Conservation (phyloP, 1,140 invertebrate genomes). For the Sinella curviseta region DNA sequence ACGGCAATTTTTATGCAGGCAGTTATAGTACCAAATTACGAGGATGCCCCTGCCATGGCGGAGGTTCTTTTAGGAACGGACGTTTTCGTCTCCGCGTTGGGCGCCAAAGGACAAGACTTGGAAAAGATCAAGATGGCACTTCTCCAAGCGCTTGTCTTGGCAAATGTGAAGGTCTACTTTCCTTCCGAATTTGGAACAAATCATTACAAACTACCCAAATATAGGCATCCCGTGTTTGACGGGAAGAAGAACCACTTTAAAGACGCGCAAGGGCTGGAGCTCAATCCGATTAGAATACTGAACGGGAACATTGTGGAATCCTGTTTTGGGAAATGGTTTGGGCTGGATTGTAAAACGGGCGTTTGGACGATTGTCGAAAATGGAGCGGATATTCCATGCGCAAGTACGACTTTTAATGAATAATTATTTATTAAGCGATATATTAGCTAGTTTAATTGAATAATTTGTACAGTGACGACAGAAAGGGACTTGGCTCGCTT, state of each 20-base stretch:
- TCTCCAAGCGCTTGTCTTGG: neutral
- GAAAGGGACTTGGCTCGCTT: slow-evolving; percentile 2
- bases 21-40: neutral
- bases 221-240: neutral
- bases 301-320: neutral
- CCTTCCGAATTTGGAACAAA: slow-evolving; percentile 17
- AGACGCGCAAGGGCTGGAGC: neutral
- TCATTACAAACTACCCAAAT: neutral
- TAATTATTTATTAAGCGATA: no score
- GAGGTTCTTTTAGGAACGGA: neutral
- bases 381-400: neutral
- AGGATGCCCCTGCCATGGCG: neutral
- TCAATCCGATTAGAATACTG: neutral
- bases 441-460: neutral
- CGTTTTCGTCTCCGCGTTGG: neutral
- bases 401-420: neutral
- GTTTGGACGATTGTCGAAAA: neutral
- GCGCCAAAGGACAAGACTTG: neutral
- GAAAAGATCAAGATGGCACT: neutral
- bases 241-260: neutral
- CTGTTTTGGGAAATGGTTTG: slow-evolving; percentile 19
- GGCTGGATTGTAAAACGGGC: neutral
- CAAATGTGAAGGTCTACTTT: slow-evolving; percentile 11
- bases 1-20: neutral
- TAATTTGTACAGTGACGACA: neutral